Base-by-base conservation (phyloP, 1,140 invertebrate genomes). In the Drosophila takahashii region DNA sequence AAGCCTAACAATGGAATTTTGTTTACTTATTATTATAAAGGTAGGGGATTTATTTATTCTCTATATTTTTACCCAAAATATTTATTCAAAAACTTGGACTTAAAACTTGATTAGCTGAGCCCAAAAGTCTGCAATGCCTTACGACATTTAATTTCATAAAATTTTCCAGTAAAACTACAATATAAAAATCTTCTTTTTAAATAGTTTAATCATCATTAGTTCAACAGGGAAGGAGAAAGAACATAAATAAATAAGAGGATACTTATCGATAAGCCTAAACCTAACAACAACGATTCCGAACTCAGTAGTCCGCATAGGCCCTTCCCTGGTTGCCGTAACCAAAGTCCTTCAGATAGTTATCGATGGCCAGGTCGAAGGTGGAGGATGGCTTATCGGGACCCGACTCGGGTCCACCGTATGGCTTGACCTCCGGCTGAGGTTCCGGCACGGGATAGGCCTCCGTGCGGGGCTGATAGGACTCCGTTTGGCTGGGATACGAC, bases 341-440 rank as follows among this genome's bases (percentile, higher is more conserved):
- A 50, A 85, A 89, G 61, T 89, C 84, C 61, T 89, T 90, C 2
- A 89, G 77, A 15, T 89, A 89, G 22, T 89, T 89, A 59, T 89
- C 85, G 9, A 89, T 89, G 47, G 84, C 85, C 47, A 77, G 42
- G 32, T 89, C 84, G 22, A 89, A 89, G 41, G 58, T 76, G 22
- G 83, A 86, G 8, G 69, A 67, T 0, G 78, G 61, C 34, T 86
- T 86, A 10, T 64, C 60, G 13, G 57, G 44, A 16, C 79, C 76
- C 0, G 73, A 34, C 15, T 65, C 77, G 41, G 67, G 50, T 0
- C 29, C 27, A 13, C 65, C 74, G 37, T 86, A 86, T 0, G 69
- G 7, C 47, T 86, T 86, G 0, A 16, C 52, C 60, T 54, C 42
- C 13, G 83, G 75, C 27, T 76, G 77, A 0, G 83, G 53, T 8